Evolutionary conservation across 1,140 invertebrate genomes (phyloP), one percentile per base, ranked within the genome.

Genomic region (Bombus turneri): DNA sequence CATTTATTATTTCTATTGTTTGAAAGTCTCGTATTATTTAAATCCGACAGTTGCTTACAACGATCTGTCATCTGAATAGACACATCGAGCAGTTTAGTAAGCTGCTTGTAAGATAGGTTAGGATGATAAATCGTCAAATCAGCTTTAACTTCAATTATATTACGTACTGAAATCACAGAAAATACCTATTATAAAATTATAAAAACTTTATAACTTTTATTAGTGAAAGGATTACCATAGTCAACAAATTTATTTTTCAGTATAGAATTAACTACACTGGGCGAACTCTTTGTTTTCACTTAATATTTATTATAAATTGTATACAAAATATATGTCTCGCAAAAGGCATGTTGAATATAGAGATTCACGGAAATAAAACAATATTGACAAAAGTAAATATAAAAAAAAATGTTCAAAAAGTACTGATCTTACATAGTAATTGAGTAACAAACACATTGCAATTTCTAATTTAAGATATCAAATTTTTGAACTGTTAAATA

Each of bases 1-100:
- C 28, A 37, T 92, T 81, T 88, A 68, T 53, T 57, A 15, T 57
- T 83, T 18, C 73, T 69, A 68, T 72, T 83, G 69, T 78, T 75
- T 88, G 87, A 81, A 84, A 83, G 62, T 34, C 71, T 86, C 28
- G 68, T 69, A 53, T 64, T 85, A 37, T 85, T 43, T 64, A 77
- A 78, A 82, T 41, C 18, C 12, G 25, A 59, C 25, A 72, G 68
- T 75, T 84, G 43, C 41, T 68, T 62, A 77, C 5, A 43, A 34
- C 68, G 66, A 90, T 83, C 53, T 86, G 81, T 91, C 88, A 87
- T 86, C 73, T 79, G 66, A 87, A 77, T 34, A 86, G 88, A 84
- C 78, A 86, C 74, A 75, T 90, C 43, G 47, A 77, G 74, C 22
- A 87, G 78, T 59, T 88, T 88, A 90, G 87, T 59, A 39, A 74